Evolutionary conservation across 2,113 vertebrate species (phyloP).

Genomic region (Stomatorhinus ivindoensis): DNA sequence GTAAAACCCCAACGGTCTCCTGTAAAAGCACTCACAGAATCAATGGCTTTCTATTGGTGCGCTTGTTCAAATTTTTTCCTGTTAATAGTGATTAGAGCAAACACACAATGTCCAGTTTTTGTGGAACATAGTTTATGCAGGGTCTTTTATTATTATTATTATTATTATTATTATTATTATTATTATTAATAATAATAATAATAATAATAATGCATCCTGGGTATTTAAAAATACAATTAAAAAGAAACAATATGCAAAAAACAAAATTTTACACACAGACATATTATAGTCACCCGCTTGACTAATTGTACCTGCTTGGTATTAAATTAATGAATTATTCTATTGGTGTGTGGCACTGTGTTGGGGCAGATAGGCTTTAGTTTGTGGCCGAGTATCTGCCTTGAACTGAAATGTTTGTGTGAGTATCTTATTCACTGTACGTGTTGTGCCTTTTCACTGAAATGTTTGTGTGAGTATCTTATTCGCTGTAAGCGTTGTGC

Average conservation of each 20-base stretch:
- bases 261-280: neutral
- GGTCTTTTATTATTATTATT: neutral
- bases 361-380: neutral
- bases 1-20: conserved; percentile 41
- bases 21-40: neutral
- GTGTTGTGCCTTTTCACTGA: neutral
- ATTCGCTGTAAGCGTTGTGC: neutral
- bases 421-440: neutral
- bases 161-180: neutral
- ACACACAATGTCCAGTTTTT: neutral
- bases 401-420: neutral
- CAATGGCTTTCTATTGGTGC: neutral
- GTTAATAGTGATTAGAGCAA: neutral
- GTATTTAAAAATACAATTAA: neutral
- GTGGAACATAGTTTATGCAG: neutral
- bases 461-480: neutral
- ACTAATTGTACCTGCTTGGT: neutral
- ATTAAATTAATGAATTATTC: neutral
- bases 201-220: neutral
- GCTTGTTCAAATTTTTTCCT: neutral
- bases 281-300: neutral
- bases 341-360: neutral
- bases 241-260: neutral
- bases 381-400: neutral
- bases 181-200: neutral